phyloP scores from a whole-genome alignment of 2,888 invertebrate genomes.

The Eupithecia subfuscata region DNA sequence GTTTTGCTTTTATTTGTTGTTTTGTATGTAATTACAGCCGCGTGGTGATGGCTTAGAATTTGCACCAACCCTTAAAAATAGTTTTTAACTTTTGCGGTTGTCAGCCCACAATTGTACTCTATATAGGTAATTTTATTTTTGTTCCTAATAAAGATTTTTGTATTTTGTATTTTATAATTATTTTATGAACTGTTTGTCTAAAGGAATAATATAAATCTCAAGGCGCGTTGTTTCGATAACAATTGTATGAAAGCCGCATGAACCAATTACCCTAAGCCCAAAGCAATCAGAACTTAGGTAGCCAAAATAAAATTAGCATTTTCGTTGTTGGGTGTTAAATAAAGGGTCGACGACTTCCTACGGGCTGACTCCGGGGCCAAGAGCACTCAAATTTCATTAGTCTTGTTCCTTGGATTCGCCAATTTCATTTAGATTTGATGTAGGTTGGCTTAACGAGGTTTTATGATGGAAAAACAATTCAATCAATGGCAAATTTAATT shows the following conservation, averaged over 20 bases:
- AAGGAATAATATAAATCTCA: not conserved
- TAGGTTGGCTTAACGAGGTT: conserved; percentile 18
- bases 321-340: conserved; percentile 46
- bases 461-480: conserved; percentile 9
- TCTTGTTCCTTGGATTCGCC: conserved; percentile 29
- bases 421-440: conserved; percentile 24
- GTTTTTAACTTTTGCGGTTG: too few relatives aligned
- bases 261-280: conserved; percentile 35
- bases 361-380: conserved; percentile 40
- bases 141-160: too few relatives aligned
- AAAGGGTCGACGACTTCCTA: conserved; percentile 47
- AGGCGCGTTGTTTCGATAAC: not conserved
- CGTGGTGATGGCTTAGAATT: too few relatives aligned
- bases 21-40: too few relatives aligned
- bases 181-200: not conserved
- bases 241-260: conserved; percentile 7
- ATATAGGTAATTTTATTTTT: too few relatives aligned
- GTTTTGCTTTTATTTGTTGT: too few relatives aligned
- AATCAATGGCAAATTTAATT: conserved; percentile 1
- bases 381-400: conserved; percentile 41
- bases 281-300: conserved; percentile 50
- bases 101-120: too few relatives aligned
- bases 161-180: too few relatives aligned
- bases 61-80: too few relatives aligned
- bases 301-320: conserved; percentile 54